Conservation (phyloP, 1,140 invertebrate genomes). For the Lordiphosa mommai region DNA sequence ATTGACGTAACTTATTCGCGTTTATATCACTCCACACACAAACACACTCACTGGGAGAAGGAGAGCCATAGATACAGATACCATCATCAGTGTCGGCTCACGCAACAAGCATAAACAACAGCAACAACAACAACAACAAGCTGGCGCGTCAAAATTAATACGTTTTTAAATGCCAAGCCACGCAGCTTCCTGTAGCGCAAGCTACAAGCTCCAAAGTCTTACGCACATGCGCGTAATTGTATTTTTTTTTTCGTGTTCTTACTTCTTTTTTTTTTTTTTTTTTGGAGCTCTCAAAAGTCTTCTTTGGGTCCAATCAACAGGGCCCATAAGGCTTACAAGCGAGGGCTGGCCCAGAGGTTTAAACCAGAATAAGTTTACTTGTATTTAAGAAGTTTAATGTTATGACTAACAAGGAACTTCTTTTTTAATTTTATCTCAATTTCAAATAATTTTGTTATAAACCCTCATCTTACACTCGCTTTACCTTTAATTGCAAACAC, state of each 20-base stretch:
- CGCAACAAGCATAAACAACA: conserved; percentile 26
- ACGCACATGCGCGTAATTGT: conserved; percentile 76
- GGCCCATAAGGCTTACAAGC: conserved; percentile 6
- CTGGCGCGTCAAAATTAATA: conserved; percentile 74
- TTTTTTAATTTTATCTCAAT: too few species aligned
- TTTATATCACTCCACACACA: conserved; percentile 58
- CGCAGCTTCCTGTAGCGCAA: conserved; percentile 66
- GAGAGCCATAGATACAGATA: conserved; percentile 5
- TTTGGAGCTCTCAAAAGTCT: conserved; percentile 18
- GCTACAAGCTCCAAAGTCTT: conserved; percentile 42
- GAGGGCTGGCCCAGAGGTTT: conserved; percentile 26
- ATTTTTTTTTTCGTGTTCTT: conserved; percentile 33
- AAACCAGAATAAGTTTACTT: background rate
- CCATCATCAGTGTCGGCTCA: conserved; percentile 47
- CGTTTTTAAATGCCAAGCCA: conserved; percentile 74
- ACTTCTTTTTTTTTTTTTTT: background rate
- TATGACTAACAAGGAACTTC: too few species aligned
- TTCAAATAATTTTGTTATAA: too few species aligned
- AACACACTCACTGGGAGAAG: conserved; percentile 7
- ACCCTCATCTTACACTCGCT: too few species aligned
- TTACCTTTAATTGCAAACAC: too few species aligned
- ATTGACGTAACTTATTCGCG: conserved; percentile 75
- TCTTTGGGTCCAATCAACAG: conserved; percentile 20
- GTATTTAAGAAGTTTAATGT: background rate
- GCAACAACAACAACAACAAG: conserved; percentile 13